Evolutionary conservation across 2,888 invertebrate species (phyloP).

Genomic region (Synanthedon andrenaeformis): DNA sequence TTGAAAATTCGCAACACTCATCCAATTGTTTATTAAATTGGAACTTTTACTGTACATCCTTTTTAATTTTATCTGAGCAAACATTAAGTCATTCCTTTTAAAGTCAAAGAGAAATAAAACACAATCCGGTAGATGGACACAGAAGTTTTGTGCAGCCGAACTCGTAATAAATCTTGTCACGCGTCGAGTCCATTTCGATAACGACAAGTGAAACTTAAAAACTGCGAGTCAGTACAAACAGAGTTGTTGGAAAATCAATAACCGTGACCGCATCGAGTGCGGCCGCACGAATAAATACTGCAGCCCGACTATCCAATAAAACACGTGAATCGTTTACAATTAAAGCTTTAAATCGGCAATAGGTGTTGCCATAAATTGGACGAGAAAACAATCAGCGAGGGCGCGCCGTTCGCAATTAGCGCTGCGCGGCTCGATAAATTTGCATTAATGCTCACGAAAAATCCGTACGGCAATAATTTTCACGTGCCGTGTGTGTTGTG

Average conservation of each 20-base stretch:
- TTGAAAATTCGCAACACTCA: too few relatives aligned
- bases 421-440: constrained; percentile 67
- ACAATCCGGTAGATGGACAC: neutral
- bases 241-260: constrained; percentile 55
- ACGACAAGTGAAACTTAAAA: constrained; percentile 31
- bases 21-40: too few relatives aligned
- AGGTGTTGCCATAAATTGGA: constrained; percentile 70
- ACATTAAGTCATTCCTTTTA: neutral
- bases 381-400: constrained; percentile 68
- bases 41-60: too few relatives aligned
- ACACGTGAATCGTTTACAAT: constrained; percentile 69
- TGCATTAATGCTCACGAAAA: constrained; percentile 71
- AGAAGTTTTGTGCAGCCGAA: constrained; percentile 7
- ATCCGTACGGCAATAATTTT: constrained; percentile 66
- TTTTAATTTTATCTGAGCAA: too few relatives aligned
- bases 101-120: neutral
- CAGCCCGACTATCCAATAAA: constrained; percentile 64
- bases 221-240: constrained; percentile 31
- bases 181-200: constrained; percentile 19
- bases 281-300: constrained; percentile 58
- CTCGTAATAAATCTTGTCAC: constrained; percentile 20
- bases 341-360: constrained; percentile 71
- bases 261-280: constrained; percentile 54
- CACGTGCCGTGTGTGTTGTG: constrained; percentile 51
- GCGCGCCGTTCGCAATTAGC: constrained; percentile 68